phyloP scores from a whole-genome alignment of 2,797 vertebrate genomes.

The Pipistrellus kuhlii region DNA sequence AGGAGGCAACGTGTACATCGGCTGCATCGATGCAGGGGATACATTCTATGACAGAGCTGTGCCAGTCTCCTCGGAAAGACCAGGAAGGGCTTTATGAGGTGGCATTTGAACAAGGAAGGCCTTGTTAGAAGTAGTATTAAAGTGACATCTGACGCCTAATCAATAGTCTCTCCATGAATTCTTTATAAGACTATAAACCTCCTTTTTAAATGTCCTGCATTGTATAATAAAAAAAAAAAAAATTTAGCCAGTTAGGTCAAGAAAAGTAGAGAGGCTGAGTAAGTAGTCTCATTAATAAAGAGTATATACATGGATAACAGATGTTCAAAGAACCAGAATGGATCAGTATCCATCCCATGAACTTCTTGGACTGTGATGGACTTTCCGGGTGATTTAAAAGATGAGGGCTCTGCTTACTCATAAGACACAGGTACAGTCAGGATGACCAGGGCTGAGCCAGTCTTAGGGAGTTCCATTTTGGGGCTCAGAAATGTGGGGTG shows the following conservation, averaged over 20 bases:
- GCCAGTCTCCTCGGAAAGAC: background rate
- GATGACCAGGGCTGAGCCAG: background rate
- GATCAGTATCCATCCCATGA: background rate
- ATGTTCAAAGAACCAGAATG: background rate
- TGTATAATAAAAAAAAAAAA: background rate
- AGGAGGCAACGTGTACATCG: background rate
- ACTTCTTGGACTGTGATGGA: background rate
- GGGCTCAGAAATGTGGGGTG: background rate
- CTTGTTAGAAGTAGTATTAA: background rate
- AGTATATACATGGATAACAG: background rate
- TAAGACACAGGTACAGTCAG: background rate
- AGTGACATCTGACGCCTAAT: background rate
- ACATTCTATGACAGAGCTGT: background rate
- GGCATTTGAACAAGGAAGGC: background rate
- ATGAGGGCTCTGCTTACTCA: background rate
- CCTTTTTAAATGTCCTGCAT: background rate
- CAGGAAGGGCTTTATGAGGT: background rate
- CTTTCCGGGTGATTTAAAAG: background rate
- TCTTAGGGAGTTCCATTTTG: background rate
- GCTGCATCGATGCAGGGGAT: background rate
- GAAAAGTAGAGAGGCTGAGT: conserved; percentile 6
- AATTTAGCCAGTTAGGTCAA: background rate
- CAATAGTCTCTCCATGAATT: background rate
- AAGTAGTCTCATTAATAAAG: background rate
- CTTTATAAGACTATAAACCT: background rate